Evolutionary conservation across 2,888 invertebrate genomes (phyloP).

Genomic region (Aphodius sticticus): DNA sequence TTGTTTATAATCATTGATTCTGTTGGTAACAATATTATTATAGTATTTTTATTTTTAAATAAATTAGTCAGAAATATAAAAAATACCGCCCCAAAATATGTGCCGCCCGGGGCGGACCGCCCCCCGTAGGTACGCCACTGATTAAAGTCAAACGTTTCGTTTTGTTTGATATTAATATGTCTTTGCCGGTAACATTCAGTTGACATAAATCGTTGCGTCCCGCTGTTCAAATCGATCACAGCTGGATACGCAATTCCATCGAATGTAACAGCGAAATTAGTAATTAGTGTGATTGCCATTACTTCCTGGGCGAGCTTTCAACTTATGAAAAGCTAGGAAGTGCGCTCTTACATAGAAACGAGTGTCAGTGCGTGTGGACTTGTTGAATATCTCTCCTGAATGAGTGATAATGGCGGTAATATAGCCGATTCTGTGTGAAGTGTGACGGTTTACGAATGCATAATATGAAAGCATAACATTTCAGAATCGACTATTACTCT

Average conservation of each 20-base stretch:
- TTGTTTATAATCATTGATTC: too few species aligned
- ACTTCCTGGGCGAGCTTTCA: neutral
- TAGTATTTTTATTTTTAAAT: too few species aligned
- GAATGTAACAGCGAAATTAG: neutral
- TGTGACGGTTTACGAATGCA: neutral
- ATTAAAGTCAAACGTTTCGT: neutral
- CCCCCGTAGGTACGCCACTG: too few species aligned
- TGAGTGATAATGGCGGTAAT: neutral
- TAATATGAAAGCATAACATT: neutral
- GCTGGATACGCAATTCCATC: neutral
- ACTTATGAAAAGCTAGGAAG: neutral
- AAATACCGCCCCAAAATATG: too few species aligned
- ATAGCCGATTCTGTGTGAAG: neutral
- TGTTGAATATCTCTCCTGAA: neutral
- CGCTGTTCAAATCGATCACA: neutral
- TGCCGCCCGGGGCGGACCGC: too few species aligned
- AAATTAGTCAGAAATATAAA: too few species aligned
- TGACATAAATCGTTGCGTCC: neutral
- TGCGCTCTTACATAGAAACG: neutral
- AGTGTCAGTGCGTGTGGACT: neutral
- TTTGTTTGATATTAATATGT: neutral
- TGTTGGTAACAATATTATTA: too few species aligned
- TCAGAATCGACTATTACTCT: neutral
- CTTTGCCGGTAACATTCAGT: neutral
- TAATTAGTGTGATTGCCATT: neutral